Base-by-base conservation (phyloP, 2,113 vertebrate genomes). In the Pluvialis apricaria region DNA sequence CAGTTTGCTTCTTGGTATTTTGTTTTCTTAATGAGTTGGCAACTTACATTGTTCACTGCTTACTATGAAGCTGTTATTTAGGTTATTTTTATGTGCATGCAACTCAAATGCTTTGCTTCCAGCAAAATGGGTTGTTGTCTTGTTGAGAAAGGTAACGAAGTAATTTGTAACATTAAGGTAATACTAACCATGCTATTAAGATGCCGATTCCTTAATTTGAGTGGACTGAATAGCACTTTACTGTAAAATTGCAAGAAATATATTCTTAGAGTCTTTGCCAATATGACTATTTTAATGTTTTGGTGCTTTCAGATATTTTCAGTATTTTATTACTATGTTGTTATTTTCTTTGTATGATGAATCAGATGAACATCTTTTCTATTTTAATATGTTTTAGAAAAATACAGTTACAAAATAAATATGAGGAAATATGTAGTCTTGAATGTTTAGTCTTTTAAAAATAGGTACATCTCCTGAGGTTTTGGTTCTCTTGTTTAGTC, bases 341-440 rank as follows among this genome's bases (percentile, higher is more conserved):
- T 81, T 98, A 98, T 98, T 98, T 98, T 98, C 97, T 98, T 98
- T 98, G 98, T 98, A 98, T 93, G 96, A 98, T 91, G 96, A 95
- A 98, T 97, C 94, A 97, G 89, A 97, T 97, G 85, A 97, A 97
- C 97, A 95, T 98, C 96, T 98, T 98, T 98, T 98, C 98, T 98
- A 98, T 98, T 98, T 98, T 98, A 98, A 98, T 98, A 98, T 96
- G 96, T 98, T 98, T 97, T 96, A 98, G 97, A 98, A 96, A 84
- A 98, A 96, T 97, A 95, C 93, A 76, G 96, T 91, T 97, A 96
- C 96, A 86, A 97, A 98, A 98, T 98, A 98, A 98, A 98, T 86
- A 95, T 82, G 79, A 97, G 83, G 82, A 98, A 97, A 84, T 76
- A 49, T 20, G 5, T 90, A 82, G 77, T 97, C 71, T 91, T 94